These are phyloP conservation scores for Drosophila longiperda DNA, from an alignment of 2,888 invertebrate genomes.

Conservation along the genomic window DNA sequence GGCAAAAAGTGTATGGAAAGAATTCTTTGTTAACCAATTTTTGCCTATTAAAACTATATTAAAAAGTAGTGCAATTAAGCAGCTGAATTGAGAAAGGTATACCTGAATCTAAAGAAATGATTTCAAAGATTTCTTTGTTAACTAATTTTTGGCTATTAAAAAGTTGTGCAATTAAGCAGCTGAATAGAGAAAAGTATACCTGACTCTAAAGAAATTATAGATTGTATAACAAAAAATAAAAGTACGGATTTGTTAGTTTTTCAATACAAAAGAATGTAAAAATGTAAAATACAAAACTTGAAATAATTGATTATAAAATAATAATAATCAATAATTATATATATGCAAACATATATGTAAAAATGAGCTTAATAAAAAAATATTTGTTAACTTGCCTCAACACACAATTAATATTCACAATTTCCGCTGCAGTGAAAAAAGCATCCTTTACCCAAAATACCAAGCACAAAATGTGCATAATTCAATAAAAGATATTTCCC, in stretches of 20 bases:
- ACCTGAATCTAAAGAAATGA: not conserved
- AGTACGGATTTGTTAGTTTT: too few relatives aligned
- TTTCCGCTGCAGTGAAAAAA: conserved; percentile 2
- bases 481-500: conserved; percentile 48
- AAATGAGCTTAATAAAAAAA: not conserved
- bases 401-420: not conserved
- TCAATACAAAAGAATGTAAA: not conserved
- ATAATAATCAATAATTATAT: not conserved
- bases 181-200: too few relatives aligned
- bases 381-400: not conserved
- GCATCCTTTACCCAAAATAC: not conserved
- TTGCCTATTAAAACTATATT: conserved; percentile 39
- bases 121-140: not conserved
- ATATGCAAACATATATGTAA: not conserved
- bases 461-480: conserved; percentile 33
- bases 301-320: not conserved
- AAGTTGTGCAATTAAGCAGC: too few relatives aligned
- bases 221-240: too few relatives aligned
- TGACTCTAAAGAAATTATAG: too few relatives aligned
- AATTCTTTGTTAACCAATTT: conserved; percentile 1
- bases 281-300: not conserved
- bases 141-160: too few relatives aligned
- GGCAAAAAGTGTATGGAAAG: not conserved
- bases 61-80: conserved; percentile 6
- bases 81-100: not conserved